Conservation (phyloP, 2,113 vertebrate species). For the Hemichromis elongatus region DNA sequence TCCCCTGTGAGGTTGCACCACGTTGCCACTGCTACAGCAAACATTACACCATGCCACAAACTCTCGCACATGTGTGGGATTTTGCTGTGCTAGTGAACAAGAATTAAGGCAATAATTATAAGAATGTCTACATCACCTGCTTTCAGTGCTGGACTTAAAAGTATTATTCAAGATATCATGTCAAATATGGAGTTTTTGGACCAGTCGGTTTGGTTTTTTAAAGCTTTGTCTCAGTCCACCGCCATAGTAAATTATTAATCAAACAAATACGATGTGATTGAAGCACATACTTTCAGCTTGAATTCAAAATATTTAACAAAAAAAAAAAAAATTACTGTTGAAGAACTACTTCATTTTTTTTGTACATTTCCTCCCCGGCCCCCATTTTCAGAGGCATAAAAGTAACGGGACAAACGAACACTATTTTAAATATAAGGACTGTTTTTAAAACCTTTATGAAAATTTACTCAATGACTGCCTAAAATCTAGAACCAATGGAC, state of each 20-base stretch:
- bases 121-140: neutral
- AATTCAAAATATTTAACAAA: neutral
- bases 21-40: slow-evolving; percentile 55
- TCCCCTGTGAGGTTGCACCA: slow-evolving; percentile 39
- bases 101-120: neutral
- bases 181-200: neutral
- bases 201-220: too few relatives aligned
- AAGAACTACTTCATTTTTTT: neutral
- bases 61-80: slow-evolving; percentile 44
- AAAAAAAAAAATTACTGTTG: neutral
- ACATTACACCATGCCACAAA: slow-evolving; percentile 49
- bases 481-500: too few relatives aligned
- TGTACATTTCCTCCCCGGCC: neutral
- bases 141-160: neutral
- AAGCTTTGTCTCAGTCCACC: neutral
- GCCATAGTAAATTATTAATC: neutral
- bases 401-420: neutral
- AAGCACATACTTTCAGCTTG: neutral
- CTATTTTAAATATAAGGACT: neutral
- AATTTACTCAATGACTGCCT: neutral
- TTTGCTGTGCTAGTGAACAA: neutral
- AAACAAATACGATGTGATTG: neutral
- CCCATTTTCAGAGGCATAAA: neutral
- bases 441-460: neutral
- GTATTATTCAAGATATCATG: neutral